These are phyloP conservation scores for Pygmarrhopalites habei DNA, from an alignment of 1,140 invertebrate species.

Conservation along the genomic window DNA sequence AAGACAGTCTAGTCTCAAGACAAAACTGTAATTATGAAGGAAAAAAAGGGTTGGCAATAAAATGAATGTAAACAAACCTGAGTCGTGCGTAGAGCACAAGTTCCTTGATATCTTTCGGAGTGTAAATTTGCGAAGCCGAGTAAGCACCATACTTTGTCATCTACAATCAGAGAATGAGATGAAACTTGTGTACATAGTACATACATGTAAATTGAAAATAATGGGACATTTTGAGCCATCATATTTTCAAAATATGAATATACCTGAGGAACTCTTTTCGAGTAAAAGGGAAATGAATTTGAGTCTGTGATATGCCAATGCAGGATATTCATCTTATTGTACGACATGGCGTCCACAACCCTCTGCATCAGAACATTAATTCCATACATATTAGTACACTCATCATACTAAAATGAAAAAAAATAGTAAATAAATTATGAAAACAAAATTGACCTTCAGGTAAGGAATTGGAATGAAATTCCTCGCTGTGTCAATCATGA, in stretches of 20 bases:
- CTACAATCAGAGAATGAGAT: constrained; percentile 6
- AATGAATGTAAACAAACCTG: too few species aligned
- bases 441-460: too few species aligned
- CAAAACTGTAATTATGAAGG: too few species aligned
- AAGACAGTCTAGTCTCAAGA: too few species aligned
- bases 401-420: constrained; percentile 54
- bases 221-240: neutral
- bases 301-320: constrained; percentile 46
- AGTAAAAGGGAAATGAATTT: constrained; percentile 43
- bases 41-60: too few species aligned
- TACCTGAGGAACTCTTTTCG: constrained; percentile 41
- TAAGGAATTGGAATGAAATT: constrained; percentile 39
- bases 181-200: neutral
- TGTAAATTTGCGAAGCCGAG: constrained; percentile 40
- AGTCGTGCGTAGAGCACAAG: constrained; percentile 42
- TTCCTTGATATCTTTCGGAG: constrained; percentile 40
- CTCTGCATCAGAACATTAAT: constrained; percentile 56
- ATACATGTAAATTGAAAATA: neutral
- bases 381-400: constrained; percentile 56
- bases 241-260: neutral
- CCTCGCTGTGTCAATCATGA: constrained; percentile 50
- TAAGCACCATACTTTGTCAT: constrained; percentile 44
- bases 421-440: constrained; percentile 43
- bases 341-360: constrained; percentile 42
- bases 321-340: constrained; percentile 42